Percentiles rank a stretch among this genome's conserved stretches.
Evolutionary conservation across 2,797 vertebrate species (phyloP).

Genomic region (Micropoecilia bifurca): DNA sequence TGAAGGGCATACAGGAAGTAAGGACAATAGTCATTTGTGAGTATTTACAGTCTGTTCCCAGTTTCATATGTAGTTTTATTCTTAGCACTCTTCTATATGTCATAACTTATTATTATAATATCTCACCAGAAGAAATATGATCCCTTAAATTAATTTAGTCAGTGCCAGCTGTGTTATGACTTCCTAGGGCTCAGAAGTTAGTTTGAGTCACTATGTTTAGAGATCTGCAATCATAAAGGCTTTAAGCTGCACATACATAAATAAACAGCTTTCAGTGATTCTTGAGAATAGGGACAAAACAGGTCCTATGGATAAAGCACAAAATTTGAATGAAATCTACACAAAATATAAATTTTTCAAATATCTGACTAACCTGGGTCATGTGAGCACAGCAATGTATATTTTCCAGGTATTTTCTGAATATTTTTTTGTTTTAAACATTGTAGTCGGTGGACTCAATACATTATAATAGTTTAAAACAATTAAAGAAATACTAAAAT

Average conservation of each 20-base stretch:
- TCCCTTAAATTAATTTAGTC: not conserved
- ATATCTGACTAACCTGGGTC: no score
- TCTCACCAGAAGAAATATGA: not conserved
- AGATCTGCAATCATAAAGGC: not conserved
- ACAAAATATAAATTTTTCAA: no score
- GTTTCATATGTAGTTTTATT: not conserved
- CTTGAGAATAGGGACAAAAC: no score
- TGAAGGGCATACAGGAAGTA: not conserved
- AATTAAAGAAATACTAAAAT: no score
- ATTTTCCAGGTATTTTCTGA: no score
- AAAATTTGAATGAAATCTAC: no score
- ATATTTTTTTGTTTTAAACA: no score
- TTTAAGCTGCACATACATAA: not conserved
- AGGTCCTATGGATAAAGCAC: no score
- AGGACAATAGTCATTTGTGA: slow-evolving; percentile 2
- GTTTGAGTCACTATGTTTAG: not conserved
- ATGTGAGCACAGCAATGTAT: no score
- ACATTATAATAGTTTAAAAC: no score
- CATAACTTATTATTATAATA: not conserved
- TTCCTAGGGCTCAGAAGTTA: not conserved
- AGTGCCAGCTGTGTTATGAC: not conserved
- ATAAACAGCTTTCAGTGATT: not conserved
- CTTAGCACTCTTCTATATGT: not conserved
- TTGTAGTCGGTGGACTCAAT: no score
- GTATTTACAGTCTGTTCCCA: not conserved